These are phyloP conservation scores for Drosophila imparisetae DNA, from an alignment of 2,888 invertebrate species.

Conservation along the genomic window DNA sequence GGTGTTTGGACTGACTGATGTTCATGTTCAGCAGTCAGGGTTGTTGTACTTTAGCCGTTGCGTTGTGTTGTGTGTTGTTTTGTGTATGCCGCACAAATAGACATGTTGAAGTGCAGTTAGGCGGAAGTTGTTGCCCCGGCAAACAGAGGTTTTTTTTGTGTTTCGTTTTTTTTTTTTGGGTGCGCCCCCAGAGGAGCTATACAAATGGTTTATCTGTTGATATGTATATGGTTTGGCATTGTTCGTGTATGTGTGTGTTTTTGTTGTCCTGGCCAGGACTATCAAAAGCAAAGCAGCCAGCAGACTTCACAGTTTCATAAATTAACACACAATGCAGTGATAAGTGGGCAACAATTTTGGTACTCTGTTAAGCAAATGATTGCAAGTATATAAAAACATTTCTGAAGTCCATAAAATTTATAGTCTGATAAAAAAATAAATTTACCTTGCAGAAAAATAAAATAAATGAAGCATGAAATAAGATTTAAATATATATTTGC, in stretches of 20 bases:
- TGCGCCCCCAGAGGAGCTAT: constrained; percentile 12
- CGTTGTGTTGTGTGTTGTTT: constrained; percentile 45
- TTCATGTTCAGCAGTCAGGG: constrained; percentile 54
- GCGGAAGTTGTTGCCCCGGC: constrained; percentile 67
- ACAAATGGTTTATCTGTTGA: constrained; percentile 46
- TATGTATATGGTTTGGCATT: constrained; percentile 24
- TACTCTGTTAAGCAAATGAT: not conserved
- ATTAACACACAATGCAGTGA: constrained; percentile 46
- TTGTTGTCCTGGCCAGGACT: not conserved
- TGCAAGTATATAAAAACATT: not conserved
- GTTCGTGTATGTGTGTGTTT: constrained; percentile 11
- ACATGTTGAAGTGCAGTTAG: constrained; percentile 69
- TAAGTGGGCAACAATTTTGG: constrained; percentile 44
- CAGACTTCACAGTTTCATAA: constrained; percentile 31
- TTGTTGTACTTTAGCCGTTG: constrained; percentile 57
- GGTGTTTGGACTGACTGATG: constrained; percentile 37
- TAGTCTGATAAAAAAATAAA: not conserved
- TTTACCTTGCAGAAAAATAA: not conserved
- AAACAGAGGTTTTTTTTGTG: constrained; percentile 18
- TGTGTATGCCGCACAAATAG: constrained; percentile 49
- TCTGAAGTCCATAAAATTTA: not conserved
- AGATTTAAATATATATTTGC: not conserved
- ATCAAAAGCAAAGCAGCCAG: constrained; percentile 7
- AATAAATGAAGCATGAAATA: no score
- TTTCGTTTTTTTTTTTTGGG: constrained; percentile 16